These are phyloP conservation scores for Willisornis vidua DNA, from an alignment of 2,113 vertebrate species.

Conservation along the genomic window DNA sequence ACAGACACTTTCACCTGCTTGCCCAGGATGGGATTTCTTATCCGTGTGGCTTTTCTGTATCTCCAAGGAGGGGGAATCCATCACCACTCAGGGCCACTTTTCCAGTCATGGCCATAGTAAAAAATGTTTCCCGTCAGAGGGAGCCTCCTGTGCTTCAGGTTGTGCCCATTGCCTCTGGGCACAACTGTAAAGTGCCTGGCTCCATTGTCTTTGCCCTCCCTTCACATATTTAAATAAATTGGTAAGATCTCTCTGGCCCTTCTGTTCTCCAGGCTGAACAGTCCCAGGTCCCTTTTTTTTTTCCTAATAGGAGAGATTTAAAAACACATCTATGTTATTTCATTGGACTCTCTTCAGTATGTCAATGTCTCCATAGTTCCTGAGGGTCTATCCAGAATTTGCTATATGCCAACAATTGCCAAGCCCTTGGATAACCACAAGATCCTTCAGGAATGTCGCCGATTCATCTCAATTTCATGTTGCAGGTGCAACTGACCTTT, in stretches of 20 bases:
- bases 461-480: not conserved
- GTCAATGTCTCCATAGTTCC: not conserved
- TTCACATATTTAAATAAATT: not conserved
- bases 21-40: not conserved
- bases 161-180: not conserved
- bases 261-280: not conserved
- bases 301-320: not conserved
- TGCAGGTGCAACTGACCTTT: not conserved
- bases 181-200: not conserved
- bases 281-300: not conserved
- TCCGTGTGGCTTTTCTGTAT: not conserved
- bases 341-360: not conserved
- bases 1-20: not conserved
- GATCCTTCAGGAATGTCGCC: not conserved
- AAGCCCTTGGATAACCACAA: not conserved
- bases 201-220: accelerated
- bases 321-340: not conserved
- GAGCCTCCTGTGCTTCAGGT: not conserved
- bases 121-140: not conserved
- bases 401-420: not conserved
- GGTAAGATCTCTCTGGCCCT: not conserved
- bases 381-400: not conserved
- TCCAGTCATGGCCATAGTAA: accelerated
- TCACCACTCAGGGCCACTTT: accelerated
- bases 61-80: not conserved